These are phyloP conservation scores for Tethea ocularis DNA, from an alignment of 2,888 invertebrate genomes.

Conservation along the genomic window DNA sequence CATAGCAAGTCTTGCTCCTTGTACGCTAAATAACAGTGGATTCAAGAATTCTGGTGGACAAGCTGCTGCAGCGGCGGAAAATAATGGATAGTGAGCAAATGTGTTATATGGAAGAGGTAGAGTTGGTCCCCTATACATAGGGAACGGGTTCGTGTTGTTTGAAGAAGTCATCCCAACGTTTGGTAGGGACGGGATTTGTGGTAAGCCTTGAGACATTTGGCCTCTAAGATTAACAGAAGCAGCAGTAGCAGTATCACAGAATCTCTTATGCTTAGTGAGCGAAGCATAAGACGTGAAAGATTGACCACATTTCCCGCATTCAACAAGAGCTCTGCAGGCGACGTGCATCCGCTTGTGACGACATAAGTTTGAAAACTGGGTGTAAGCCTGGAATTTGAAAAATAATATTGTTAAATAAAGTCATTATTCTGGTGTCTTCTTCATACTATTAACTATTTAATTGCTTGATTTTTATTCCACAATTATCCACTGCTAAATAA, in stretches of 20 bases:
- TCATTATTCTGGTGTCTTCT: too few relatives aligned
- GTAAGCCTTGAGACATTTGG: constrained; percentile 68
- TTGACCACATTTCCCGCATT: constrained; percentile 97
- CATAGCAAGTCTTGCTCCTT: constrained; percentile 75
- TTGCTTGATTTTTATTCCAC: too few relatives aligned
- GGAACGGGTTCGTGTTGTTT: constrained; percentile 85
- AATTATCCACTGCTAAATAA: too few relatives aligned
- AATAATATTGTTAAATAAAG: constrained; percentile 9
- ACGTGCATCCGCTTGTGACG: constrained; percentile 99
- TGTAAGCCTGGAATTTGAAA: constrained; percentile 90
- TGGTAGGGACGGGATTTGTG: constrained; percentile 68
- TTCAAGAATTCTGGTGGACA: constrained; percentile 86
- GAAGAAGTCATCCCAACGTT: constrained; percentile 75
- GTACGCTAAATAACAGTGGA: constrained; percentile 86
- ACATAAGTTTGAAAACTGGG: constrained; percentile 99
- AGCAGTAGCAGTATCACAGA: constrained; percentile 93
- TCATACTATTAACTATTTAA: too few relatives aligned
- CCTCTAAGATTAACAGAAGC: constrained; percentile 74
- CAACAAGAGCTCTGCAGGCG: constrained; percentile 96
- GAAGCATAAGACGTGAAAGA: constrained; percentile 96
- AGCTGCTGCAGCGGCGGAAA: constrained; percentile 73
- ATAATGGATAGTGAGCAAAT: constrained; percentile 84
- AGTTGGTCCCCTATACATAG: constrained; percentile 88
- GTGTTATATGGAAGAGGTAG: constrained; percentile 86
- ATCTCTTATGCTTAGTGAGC: constrained; percentile 97